phyloP scores from a whole-genome alignment of 2,888 invertebrate genomes.

The Zelleria hepariella region DNA sequence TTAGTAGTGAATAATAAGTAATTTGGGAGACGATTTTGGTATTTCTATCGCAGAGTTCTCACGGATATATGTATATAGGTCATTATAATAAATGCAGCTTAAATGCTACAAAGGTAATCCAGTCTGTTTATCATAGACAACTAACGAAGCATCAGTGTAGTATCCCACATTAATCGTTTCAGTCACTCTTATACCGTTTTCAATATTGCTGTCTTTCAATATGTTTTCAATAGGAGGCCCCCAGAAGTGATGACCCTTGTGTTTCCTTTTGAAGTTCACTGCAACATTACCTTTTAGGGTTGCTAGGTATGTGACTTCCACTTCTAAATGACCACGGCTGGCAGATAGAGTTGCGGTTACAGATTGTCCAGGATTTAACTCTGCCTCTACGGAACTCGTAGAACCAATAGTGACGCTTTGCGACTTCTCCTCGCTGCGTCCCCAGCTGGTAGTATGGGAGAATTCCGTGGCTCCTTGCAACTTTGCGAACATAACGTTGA shows the following conservation, averaged over 20 bases:
- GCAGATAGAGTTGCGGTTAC: constrained; percentile 43
- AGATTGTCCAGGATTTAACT: constrained; percentile 40
- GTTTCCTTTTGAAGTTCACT: constrained; percentile 34
- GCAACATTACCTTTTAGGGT: constrained; percentile 43
- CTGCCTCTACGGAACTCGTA: constrained; percentile 40
- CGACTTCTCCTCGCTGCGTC: constrained; percentile 39
- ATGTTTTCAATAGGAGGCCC: constrained; percentile 36
- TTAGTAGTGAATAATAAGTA: neutral
- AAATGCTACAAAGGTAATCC: constrained; percentile 26
- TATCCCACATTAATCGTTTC: constrained; percentile 40
- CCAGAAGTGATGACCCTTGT: constrained; percentile 46
- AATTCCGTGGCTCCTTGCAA: constrained; percentile 33
- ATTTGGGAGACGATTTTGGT: no score
- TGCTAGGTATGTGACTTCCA: constrained; percentile 37
- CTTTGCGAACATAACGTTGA: constrained; percentile 42
- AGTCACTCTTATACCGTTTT: constrained; percentile 27
- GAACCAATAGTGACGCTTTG: constrained; percentile 40
- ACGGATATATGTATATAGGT: neutral
- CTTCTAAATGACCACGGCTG: constrained; percentile 34
- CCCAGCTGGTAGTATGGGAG: constrained; percentile 40
- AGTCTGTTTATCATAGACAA: constrained; percentile 39
- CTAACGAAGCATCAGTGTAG: constrained; percentile 39
- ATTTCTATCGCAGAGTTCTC: neutral
- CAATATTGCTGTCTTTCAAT: constrained; percentile 30
- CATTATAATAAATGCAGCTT: constrained; percentile 9